Base-by-base conservation (phyloP, 2,888 invertebrate genomes). In the Hydrotaea cyrtoneurina region DNA sequence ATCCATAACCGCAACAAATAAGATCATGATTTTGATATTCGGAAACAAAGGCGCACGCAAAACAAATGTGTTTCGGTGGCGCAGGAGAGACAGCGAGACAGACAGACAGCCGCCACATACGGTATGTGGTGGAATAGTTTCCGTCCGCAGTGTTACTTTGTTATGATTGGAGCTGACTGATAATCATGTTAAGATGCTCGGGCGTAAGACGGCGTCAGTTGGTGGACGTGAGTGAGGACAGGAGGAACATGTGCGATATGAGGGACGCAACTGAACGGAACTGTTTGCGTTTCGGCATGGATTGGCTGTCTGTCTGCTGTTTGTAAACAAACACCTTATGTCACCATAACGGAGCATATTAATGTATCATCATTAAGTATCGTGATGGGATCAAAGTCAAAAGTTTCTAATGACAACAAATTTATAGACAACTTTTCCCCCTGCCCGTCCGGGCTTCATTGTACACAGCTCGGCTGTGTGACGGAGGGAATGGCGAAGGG, bases 1-100 rank as follows among this genome's bases (percentile, higher is more conserved):
- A 90, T 91, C 90, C 88, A 86, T 86, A 87, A 89, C 91, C 90
- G 90, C 90, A 91, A 85, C 91, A 86, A 90, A 90, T 88, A 88
- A 87, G 91, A 90, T 90, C 90, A 90, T 80, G 80, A 80, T 26
- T 75, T 75, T 82, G 75, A 69, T 80, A 71, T 50, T 75, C 71
- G 46, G 64, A 77, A 74, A 73, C 57, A 36, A 21, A 50, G 64
- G 53, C 64, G 31, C 50, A 46, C 64, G 26, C 36, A 19, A 36
- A 59, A 19, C 50, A 36, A 39, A 39, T 43, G 21, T 26, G 21
- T 39, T 53, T 59, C 36, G 69, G 36, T 31, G 15, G 13, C 3
- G 31, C 31, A 31, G 31, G n/a, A 15, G n/a, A n/a, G 53, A 55
- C 73, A 17, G n/a, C n/a, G n/a, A n/a, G 74, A n/a, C 21, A 57